Evolutionary conservation across 2,888 invertebrate genomes (phyloP).

Genomic region (Hydrotaea cyrtoneurina): DNA sequence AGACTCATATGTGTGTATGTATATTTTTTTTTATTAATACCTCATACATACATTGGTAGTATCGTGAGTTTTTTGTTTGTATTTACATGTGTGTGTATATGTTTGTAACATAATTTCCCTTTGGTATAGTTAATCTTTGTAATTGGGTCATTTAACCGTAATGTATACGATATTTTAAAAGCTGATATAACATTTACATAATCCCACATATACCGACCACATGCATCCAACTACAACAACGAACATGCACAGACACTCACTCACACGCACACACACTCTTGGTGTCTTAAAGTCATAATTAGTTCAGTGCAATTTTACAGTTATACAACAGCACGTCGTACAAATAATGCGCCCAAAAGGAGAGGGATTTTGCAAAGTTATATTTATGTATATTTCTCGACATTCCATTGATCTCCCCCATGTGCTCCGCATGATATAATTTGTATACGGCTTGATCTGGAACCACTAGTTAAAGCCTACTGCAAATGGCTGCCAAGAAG

Average conservation of each 20-base stretch:
- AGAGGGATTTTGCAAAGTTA: too few species aligned
- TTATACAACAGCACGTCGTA: not conserved
- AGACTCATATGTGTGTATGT: too few species aligned
- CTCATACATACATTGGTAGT: not conserved
- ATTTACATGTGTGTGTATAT: not conserved
- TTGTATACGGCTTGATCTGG: too few species aligned
- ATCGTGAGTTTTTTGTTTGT: not conserved
- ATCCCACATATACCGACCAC: not conserved
- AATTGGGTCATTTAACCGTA: conserved; percentile 32
- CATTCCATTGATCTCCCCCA: too few species aligned
- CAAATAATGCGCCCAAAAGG: too few species aligned
- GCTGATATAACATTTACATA: conserved; percentile 25
- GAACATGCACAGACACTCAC: not conserved
- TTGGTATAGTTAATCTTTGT: conserved; percentile 21
- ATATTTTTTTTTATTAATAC: too few species aligned
- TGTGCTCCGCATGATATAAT: too few species aligned
- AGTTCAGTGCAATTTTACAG: not conserved
- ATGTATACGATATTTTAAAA: conserved; percentile 12
- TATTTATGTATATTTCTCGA: too few species aligned
- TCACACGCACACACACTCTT: not conserved
- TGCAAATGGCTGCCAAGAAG: too few species aligned
- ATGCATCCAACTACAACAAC: not conserved
- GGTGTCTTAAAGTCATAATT: conserved; percentile 15
- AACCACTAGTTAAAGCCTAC: too few species aligned
- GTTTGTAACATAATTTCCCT: not conserved